Evolutionary conservation across 2,888 invertebrate species (phyloP).

Genomic region (Neoitamus cyanurus): DNA sequence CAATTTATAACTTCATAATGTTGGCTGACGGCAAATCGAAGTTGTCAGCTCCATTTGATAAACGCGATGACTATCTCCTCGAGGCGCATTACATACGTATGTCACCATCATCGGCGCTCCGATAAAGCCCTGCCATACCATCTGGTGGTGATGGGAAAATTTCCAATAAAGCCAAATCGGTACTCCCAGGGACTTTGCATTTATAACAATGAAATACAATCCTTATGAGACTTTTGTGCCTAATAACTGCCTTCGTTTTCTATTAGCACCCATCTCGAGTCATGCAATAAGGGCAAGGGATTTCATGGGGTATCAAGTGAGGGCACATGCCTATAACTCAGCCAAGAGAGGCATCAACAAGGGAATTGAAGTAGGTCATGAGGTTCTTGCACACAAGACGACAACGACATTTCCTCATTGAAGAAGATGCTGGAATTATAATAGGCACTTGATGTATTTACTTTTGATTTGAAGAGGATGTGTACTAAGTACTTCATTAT

Average conservation of each 20-base stretch:
- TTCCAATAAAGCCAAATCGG: constrained; percentile 22
- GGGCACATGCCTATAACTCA: background rate
- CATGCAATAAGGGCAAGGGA: background rate
- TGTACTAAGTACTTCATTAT: background rate
- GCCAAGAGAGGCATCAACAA: background rate
- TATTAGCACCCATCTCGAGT: background rate
- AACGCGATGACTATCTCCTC: background rate
- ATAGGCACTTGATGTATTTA: background rate
- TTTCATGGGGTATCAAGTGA: background rate
- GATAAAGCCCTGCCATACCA: background rate
- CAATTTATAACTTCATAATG: constrained; percentile 11
- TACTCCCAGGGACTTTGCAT: constrained; percentile 10
- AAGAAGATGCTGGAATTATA: background rate
- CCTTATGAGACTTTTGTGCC: background rate
- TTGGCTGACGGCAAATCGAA: background rate
- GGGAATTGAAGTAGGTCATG: background rate
- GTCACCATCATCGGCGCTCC: background rate
- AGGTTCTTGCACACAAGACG: background rate
- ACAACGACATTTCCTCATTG: background rate
- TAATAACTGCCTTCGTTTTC: background rate
- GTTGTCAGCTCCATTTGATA: background rate
- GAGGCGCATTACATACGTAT: background rate
- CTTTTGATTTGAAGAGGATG: background rate
- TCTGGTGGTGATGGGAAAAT: constrained; percentile 21
- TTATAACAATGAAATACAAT: background rate